Percentiles rank a stretch among this genome's conserved stretches.
phyloP scores from a whole-genome alignment of 23 tunicate genomes.

The Trididemnum nubilum region DNA sequence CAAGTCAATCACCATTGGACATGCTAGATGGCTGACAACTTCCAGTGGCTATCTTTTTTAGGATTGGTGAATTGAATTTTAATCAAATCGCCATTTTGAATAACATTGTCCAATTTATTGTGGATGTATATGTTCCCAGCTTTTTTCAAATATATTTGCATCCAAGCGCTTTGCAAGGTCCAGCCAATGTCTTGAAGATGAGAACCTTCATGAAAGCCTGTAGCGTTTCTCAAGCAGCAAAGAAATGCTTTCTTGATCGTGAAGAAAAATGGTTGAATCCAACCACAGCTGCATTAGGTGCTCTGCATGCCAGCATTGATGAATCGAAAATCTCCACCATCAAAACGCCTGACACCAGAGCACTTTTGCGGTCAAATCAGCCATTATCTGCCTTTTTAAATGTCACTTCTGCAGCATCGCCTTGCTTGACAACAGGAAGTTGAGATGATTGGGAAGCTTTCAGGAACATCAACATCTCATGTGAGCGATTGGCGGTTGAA shows the following conservation, averaged over 20 bases:
- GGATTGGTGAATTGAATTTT: not conserved
- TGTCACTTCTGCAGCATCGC: not conserved
- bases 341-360: not conserved
- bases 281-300: too few relatives aligned
- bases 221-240: too few relatives aligned
- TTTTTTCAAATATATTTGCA: constrained; percentile 12
- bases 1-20: not conserved
- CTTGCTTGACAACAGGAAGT: not conserved
- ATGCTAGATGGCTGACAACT: not conserved
- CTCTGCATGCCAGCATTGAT: too few relatives aligned
- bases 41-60: constrained; percentile 4
- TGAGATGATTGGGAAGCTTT: not conserved
- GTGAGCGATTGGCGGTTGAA: constrained; percentile 5
- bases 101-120: constrained; percentile 5
- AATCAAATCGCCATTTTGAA: not conserved
- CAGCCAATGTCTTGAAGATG: too few relatives aligned
- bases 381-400: not conserved
- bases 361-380: not conserved
- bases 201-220: too few relatives aligned
- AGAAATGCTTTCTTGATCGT: too few relatives aligned
- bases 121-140: constrained; percentile 10
- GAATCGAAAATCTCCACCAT: too few relatives aligned
- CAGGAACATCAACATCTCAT: not conserved
- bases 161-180: constrained; percentile 6
- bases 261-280: too few relatives aligned